Evolutionary conservation across 2,888 invertebrate genomes (phyloP).

Genomic region (Pachliopta kotzebuea): DNA sequence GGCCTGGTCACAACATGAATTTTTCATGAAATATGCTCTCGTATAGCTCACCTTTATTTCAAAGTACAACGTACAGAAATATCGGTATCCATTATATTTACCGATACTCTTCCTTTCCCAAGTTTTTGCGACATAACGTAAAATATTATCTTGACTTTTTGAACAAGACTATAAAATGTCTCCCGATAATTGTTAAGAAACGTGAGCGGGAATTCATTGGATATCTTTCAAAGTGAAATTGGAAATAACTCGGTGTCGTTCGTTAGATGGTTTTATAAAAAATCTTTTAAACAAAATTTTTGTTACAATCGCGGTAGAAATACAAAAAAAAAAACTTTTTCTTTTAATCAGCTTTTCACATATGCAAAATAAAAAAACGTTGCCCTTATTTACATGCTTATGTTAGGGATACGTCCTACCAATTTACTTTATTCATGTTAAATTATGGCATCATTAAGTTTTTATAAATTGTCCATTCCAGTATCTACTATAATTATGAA

Average conservation of each 20-base stretch:
- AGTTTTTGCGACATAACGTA: slow-evolving; percentile 57
- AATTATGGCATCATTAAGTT: slow-evolving; percentile 73
- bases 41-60: slow-evolving; percentile 55
- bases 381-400: slow-evolving; percentile 12
- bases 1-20: slow-evolving; percentile 69
- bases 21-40: slow-evolving; percentile 76
- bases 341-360: neutral
- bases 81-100: slow-evolving; percentile 58
- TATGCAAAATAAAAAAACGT: slow-evolving; percentile 16
- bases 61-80: slow-evolving; percentile 47
- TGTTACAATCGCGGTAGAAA: neutral
- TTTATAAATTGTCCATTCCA: slow-evolving; percentile 64
- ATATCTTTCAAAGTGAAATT: slow-evolving; percentile 39
- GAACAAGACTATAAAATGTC: slow-evolving; percentile 54
- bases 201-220: slow-evolving; percentile 55
- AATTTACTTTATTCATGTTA: slow-evolving; percentile 76
- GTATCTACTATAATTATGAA: slow-evolving; percentile 69
- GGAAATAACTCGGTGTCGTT: slow-evolving; percentile 7
- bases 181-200: slow-evolving; percentile 44
- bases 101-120: slow-evolving; percentile 51
- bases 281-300: neutral
- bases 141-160: slow-evolving; percentile 55
- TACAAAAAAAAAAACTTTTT: neutral
- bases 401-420: slow-evolving; percentile 61
- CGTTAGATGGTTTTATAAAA: neutral